Conservation (phyloP, 2,797 vertebrate species). For the Paratrypauchen microcephalus region DNA sequence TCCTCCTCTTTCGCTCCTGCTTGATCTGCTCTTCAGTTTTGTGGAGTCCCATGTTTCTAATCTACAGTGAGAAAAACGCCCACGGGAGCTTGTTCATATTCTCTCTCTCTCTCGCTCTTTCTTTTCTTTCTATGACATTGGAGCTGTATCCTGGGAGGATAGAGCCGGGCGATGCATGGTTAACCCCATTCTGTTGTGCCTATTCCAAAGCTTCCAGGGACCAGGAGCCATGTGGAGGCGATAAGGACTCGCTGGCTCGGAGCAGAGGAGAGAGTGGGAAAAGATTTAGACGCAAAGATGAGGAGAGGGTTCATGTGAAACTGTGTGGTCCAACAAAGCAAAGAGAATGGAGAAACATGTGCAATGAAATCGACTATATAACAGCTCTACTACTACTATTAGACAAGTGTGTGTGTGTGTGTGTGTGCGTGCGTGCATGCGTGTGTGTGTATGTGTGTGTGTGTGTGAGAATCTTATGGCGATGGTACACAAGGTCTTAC, state of each 20-base stretch:
- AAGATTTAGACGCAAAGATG: constrained; percentile 38
- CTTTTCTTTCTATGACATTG: constrained; percentile 65
- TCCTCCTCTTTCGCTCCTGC: constrained; percentile 39
- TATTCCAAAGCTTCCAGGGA: constrained; percentile 67
- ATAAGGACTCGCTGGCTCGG: constrained; percentile 54
- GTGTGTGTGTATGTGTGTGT: too few species aligned
- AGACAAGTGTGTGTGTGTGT: too few species aligned
- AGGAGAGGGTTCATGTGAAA: background rate
- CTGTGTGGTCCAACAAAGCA: too few species aligned
- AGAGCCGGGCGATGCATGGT: constrained; percentile 69
- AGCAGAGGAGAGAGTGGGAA: constrained; percentile 38
- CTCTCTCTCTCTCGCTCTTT: constrained; percentile 72
- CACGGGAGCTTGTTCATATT: constrained; percentile 72
- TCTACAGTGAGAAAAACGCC: constrained; percentile 64
- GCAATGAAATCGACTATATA: too few species aligned
- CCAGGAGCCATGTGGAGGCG: constrained; percentile 58
- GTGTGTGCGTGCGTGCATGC: too few species aligned
- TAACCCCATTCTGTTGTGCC: constrained; percentile 76
- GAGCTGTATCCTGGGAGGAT: constrained; percentile 66
- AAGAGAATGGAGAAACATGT: too few species aligned
- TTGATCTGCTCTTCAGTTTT: constrained; percentile 38
- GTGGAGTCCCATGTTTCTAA: constrained; percentile 60
- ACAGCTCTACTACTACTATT: too few species aligned
- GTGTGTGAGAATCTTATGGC: too few species aligned
- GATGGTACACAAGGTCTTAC: too few species aligned